These are phyloP conservation scores for Ectemnius continuus DNA, from an alignment of 2,888 invertebrate species.

Conservation along the genomic window DNA sequence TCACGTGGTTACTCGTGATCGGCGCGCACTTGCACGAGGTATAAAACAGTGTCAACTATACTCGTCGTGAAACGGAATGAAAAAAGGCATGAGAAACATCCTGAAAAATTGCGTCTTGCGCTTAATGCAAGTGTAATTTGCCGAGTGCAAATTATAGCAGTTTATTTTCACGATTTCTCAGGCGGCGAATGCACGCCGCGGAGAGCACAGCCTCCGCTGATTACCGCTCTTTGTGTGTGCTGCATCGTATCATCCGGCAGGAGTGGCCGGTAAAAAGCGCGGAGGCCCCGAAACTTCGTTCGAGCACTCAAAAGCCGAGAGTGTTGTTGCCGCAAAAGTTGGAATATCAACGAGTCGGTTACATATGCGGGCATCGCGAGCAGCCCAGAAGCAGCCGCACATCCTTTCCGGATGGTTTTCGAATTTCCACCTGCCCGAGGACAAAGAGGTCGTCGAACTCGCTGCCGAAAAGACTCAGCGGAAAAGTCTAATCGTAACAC, in stretches of 20 bases:
- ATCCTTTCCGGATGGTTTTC: not conserved
- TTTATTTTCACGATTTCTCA: not conserved
- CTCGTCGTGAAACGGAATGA: too few species aligned
- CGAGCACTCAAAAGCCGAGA: not conserved
- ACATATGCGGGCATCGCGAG: not conserved
- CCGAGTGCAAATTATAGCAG: too few species aligned
- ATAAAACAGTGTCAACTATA: too few species aligned
- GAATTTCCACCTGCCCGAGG: not conserved
- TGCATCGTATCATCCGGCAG: not conserved
- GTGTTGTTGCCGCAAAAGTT: conserved; percentile 6
- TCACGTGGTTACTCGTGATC: too few species aligned
- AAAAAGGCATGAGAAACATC: too few species aligned
- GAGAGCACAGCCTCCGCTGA: not conserved
- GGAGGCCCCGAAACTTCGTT: not conserved
- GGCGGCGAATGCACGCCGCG: too few species aligned
- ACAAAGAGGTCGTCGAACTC: not conserved
- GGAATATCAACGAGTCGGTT: not conserved
- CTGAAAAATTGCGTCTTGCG: too few species aligned
- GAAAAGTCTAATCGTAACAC: too few species aligned
- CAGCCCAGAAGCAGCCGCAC: not conserved
- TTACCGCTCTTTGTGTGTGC: conserved; percentile 7
- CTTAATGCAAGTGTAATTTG: too few species aligned
- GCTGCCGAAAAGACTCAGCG: too few species aligned
- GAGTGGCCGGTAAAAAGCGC: not conserved
- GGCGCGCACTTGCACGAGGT: too few species aligned